These are phyloP conservation scores for Brachionus asplanchnoidis DNA, from an alignment of 1,140 invertebrate species.

Conservation along the genomic window DNA sequence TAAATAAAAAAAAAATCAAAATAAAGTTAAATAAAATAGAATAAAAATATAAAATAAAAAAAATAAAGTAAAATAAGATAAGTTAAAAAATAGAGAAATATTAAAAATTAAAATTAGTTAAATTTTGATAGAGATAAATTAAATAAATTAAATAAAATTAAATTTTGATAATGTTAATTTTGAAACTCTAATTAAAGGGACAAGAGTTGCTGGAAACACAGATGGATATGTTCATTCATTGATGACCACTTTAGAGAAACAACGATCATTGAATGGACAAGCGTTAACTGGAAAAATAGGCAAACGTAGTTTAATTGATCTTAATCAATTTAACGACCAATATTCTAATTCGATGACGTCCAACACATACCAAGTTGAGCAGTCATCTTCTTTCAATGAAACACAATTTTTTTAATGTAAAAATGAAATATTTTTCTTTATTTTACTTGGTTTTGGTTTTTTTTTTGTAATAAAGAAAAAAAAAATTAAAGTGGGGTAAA, in stretches of 20 bases:
- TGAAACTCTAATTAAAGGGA: neutral
- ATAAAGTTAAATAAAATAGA: too few relatives aligned
- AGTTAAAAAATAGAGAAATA: too few relatives aligned
- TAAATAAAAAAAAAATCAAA: too few relatives aligned
- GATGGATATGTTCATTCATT: constrained; percentile 39
- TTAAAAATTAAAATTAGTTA: too few relatives aligned
- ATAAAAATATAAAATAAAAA: too few relatives aligned
- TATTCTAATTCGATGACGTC: neutral
- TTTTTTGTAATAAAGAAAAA: constrained; percentile 26
- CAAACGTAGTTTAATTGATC: constrained; percentile 16
- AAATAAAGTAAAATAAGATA: too few relatives aligned
- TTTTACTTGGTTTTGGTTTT: constrained; percentile 13
- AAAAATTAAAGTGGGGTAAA: neutral
- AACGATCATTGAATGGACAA: neutral
- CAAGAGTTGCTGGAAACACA: constrained; percentile 30
- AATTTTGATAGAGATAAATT: too few relatives aligned
- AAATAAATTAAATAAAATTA: too few relatives aligned
- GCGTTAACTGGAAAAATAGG: neutral
- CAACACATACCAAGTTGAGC: neutral
- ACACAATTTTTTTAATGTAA: neutral
- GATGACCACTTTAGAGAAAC: constrained; percentile 2
- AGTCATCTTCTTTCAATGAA: constrained; percentile 13
- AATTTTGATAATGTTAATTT: too few relatives aligned
- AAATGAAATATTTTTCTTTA: neutral
- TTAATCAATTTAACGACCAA: constrained; percentile 4